Conservation (phyloP, 2,113 vertebrate genomes). For the Phoenicopterus ruber region DNA sequence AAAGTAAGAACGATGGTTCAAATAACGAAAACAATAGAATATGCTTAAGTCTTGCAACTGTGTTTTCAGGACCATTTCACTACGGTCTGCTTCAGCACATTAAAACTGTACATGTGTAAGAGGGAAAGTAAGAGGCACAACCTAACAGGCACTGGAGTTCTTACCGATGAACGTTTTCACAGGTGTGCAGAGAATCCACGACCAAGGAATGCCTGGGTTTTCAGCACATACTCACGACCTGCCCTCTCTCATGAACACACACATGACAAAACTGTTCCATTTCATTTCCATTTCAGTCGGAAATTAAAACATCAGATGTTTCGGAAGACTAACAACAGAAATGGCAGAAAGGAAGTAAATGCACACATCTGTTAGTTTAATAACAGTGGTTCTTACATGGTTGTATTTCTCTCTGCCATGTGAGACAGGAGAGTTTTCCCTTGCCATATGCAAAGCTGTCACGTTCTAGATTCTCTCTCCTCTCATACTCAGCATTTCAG, state of each 20-base stretch:
- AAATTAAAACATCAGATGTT: not conserved
- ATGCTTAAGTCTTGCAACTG: not conserved
- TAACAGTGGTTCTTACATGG: not conserved
- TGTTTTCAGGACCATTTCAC: not conserved
- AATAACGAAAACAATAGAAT: not conserved
- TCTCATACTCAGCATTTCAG: not conserved
- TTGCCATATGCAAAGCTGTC: not conserved
- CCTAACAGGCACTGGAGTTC: not conserved
- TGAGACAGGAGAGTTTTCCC: not conserved
- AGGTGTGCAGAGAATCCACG: not conserved
- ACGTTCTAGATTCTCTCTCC: not conserved
- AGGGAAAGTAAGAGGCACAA: not conserved
- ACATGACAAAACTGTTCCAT: not conserved
- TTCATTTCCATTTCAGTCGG: not conserved
- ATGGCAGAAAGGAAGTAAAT: not conserved
- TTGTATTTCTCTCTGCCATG: not conserved
- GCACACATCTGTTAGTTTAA: not conserved
- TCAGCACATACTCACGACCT: not conserved
- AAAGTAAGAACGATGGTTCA: not conserved
- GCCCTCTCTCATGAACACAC: not conserved
- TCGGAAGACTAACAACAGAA: not conserved
- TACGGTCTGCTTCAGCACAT: not conserved
- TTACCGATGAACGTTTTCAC: not conserved
- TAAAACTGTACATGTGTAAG: not conserved
- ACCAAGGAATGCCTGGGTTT: not conserved